Evolutionary conservation across 1,140 invertebrate genomes (phyloP).

Genomic region (Zaprionus inermis): DNA sequence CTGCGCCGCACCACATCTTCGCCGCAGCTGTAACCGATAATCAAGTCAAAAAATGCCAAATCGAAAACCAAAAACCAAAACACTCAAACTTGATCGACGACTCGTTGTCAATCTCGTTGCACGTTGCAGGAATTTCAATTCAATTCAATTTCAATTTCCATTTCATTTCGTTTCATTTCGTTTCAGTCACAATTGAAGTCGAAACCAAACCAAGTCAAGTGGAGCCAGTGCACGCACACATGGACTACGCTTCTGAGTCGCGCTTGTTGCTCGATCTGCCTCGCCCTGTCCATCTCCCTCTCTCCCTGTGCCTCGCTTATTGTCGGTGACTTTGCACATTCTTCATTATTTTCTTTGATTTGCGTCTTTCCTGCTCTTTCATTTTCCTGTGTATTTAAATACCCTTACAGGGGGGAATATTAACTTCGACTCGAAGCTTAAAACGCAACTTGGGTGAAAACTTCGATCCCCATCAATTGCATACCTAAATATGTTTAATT

Average conservation of each 20-base stretch:
- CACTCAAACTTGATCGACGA: constrained; percentile 39
- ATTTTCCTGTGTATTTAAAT: constrained; percentile 36
- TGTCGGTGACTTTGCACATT: constrained; percentile 70
- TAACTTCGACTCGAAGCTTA: too few species aligned
- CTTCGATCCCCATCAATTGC: too few species aligned
- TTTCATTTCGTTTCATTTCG: constrained; percentile 30
- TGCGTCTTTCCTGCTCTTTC: constrained; percentile 29
- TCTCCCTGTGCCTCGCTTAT: constrained; percentile 23
- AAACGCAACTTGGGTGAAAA: too few species aligned
- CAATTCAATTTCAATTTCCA: constrained; percentile 33
- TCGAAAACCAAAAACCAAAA: constrained; percentile 23
- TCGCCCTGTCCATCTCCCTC: not conserved
- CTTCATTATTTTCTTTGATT: constrained; percentile 61
- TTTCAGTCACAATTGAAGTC: constrained; percentile 24
- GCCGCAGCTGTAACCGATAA: not conserved
- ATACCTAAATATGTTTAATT: too few species aligned
- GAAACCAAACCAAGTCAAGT: constrained; percentile 67
- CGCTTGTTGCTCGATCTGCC: constrained; percentile 1
- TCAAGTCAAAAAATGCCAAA: constrained; percentile 37
- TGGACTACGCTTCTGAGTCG: constrained; percentile 7
- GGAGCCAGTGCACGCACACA: constrained; percentile 23
- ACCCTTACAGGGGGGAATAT: too few species aligned
- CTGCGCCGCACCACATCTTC: constrained; percentile 11
- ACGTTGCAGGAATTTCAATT: constrained; percentile 79
- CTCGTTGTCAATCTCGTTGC: constrained; percentile 48